Base-by-base conservation (phyloP, 2,113 vertebrate species). In the Mormyrus iriodes region DNA sequence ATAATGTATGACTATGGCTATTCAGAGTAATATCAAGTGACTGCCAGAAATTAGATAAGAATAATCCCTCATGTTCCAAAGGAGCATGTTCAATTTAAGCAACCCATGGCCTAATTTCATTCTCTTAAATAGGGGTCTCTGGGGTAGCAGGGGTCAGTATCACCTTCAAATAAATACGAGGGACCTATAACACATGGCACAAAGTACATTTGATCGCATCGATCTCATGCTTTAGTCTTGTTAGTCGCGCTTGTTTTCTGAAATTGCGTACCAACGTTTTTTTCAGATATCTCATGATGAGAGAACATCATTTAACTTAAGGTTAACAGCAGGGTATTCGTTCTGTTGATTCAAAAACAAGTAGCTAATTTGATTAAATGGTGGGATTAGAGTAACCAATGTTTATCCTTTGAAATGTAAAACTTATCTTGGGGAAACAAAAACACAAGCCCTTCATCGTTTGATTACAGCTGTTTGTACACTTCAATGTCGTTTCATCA, bases 21-120 rank as follows among this genome's bases (percentile, higher is more conserved):
- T 83, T 89, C 90, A 87, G 51, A 85, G 58, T 49, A 90, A 79
- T 89, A 73, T 89, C 88, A 86, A 69, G 65, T 86, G 79, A 82
- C 69, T 91, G 82, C 52, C 55, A 89, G 87, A 85, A 90, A 84
- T 90, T 87, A 87, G 52, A 76, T 53, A 76, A 88, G 58, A 53
- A 85, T 82, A 89, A 88, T 88, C 84, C 83, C 88, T 87, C 52
- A 79, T 76, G 83, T 79, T 88, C 48, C 85, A 90, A 53, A 85
- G 79, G 89, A 91, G 73, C 91, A 86, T 87, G 87, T 73, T 90
- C 61, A 89, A 84, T 91, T 89, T 91, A 58, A 88, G 82, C 65
- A 89, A 83, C 88, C 49, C 17, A 85, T 91, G 91, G 76, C 91
- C 91, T 91, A 89, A 88, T 90, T 92, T 90, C 69, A 35, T 88